Percentiles rank a stretch among this genome's conserved stretches.
Conservation (phyloP, 2,113 vertebrate genomes). For the Phalacrocorax carbo region DNA sequence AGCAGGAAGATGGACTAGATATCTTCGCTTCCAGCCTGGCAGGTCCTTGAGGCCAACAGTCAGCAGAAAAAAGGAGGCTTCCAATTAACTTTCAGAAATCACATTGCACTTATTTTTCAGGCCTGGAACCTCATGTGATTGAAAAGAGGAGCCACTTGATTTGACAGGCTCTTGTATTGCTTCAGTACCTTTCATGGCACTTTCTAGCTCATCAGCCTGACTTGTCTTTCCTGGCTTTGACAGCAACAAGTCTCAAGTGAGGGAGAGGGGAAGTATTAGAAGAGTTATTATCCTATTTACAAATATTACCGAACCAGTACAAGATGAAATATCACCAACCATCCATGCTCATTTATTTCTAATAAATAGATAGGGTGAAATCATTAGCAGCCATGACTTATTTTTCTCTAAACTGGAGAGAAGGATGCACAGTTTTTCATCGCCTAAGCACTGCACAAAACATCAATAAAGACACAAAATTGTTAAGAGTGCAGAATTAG, state of each 20-base stretch:
- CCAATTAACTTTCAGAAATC: conserved; percentile 23
- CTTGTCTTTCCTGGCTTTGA: conserved; percentile 11
- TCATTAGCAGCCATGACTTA: background rate
- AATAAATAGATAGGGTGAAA: background rate
- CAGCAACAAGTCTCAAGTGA: conserved; percentile 31
- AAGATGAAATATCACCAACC: background rate
- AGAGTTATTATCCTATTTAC: conserved; percentile 27
- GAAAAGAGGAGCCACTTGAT: conserved; percentile 27
- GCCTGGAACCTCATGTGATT: conserved; percentile 1
- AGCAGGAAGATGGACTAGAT: background rate
- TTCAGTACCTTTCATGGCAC: conserved; percentile 48
- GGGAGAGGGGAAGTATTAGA: background rate
- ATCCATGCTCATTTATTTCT: conserved; percentile 5
- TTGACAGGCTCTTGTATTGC: conserved; percentile 42
- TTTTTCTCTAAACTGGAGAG: background rate
- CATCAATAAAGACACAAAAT: background rate
- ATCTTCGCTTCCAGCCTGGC: background rate
- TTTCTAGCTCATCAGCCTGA: conserved; percentile 8
- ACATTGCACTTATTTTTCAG: background rate
- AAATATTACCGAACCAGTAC: background rate
- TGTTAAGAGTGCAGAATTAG: background rate
- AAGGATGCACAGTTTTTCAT: background rate
- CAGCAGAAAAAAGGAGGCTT: background rate
- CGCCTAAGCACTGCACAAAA: background rate
- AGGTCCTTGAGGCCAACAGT: background rate